phyloP scores from a whole-genome alignment of 2,888 invertebrate species.

The Acrobasis consociella region DNA sequence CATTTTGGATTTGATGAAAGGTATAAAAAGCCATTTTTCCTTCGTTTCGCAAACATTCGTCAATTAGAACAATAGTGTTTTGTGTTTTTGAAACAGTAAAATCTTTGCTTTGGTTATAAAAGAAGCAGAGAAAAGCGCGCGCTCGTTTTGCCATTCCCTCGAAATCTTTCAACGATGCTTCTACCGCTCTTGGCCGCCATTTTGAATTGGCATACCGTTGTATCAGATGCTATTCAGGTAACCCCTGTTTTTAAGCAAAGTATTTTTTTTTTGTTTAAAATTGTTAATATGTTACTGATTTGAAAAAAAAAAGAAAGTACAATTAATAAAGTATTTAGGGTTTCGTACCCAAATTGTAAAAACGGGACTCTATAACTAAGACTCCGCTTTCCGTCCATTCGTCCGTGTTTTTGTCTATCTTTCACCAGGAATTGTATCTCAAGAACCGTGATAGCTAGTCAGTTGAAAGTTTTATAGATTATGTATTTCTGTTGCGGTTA shows the following conservation, averaged over 20 bases:
- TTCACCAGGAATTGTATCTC: no score
- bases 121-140: constrained; percentile 33
- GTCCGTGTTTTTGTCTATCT: no score
- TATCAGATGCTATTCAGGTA: constrained; percentile 12
- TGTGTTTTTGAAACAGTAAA: constrained; percentile 37
- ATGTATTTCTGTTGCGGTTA: no score
- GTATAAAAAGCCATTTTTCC: not conserved
- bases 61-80: constrained; percentile 54
- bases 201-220: not conserved
- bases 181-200: constrained; percentile 14
- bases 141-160: constrained; percentile 34
- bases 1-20: not conserved
- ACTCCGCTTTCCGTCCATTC: no score
- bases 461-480: no score
- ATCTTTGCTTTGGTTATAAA: constrained; percentile 44
- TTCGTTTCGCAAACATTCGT: constrained; percentile 21
- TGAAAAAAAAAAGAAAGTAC: no score
- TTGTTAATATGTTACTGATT: no score
- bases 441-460: no score
- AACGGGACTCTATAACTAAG: no score
- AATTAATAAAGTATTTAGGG: no score
- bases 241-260: not conserved
- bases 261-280: no score
- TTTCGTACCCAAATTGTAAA: no score
- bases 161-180: constrained; percentile 10